Percentiles rank a stretch among this genome's conserved stretches.
Evolutionary conservation across 2,888 invertebrate genomes (phyloP).

Genomic region (Dryobota labecula): DNA sequence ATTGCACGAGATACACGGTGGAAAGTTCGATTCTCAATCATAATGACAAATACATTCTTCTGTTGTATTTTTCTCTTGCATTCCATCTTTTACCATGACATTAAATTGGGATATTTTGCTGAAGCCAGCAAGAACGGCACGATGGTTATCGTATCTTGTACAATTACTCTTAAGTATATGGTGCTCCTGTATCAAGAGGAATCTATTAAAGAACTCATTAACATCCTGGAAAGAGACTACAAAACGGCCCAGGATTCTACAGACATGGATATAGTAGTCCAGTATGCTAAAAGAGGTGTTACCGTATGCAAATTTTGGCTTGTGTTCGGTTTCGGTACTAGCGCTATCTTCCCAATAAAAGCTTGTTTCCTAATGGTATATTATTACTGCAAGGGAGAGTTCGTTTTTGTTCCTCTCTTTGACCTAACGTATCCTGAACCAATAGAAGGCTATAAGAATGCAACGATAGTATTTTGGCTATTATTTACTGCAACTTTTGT

Average conservation of each 20-base stretch:
- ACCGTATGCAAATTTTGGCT: constrained; percentile 76
- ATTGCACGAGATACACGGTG: constrained; percentile 66
- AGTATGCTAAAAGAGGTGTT: constrained; percentile 71
- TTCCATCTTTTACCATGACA: constrained; percentile 73
- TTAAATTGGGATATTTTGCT: constrained; percentile 67
- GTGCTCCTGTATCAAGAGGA: constrained; percentile 70
- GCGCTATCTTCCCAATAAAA: constrained; percentile 75
- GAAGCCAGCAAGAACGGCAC: constrained; percentile 77
- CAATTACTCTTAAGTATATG: constrained; percentile 73
- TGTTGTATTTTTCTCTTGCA: constrained; percentile 65
- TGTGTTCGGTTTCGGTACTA: constrained; percentile 64
- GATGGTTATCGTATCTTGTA: constrained; percentile 74
- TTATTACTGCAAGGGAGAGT: constrained; percentile 69
- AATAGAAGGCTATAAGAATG: constrained; percentile 72
- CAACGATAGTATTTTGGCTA: constrained; percentile 61
- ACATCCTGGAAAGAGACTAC: constrained; percentile 75
- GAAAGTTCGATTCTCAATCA: constrained; percentile 63
- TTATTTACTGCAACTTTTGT: constrained; percentile 65
- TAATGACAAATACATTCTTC: constrained; percentile 47
- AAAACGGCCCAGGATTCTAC: constrained; percentile 61
- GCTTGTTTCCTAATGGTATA: constrained; percentile 74
- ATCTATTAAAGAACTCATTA: constrained; percentile 70
- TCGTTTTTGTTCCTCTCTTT: constrained; percentile 75
- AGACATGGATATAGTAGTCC: constrained; percentile 71
- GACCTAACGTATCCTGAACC: constrained; percentile 74